Evolutionary conservation across 64 coral and sea anemone species (phyloP).

Genomic region (Trachythela sp.): DNA sequence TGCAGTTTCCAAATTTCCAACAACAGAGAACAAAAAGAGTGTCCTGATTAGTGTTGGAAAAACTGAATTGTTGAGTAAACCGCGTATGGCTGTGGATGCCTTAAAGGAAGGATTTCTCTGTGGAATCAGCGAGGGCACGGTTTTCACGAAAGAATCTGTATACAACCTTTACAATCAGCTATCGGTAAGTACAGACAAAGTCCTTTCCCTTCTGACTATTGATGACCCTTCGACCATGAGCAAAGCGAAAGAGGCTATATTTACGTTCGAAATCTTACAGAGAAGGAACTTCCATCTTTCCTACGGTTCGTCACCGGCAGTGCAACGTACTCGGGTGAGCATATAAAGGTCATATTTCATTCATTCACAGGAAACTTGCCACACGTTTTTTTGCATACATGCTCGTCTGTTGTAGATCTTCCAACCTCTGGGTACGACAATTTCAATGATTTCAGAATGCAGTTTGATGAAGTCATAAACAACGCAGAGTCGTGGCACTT

Average conservation of each 20-base stretch:
- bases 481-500: too few relatives aligned
- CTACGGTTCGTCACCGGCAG: constrained; percentile 29
- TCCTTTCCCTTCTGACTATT: constrained; percentile 26
- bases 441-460: too few relatives aligned
- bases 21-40: not conserved
- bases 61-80: not conserved
- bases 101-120: not conserved
- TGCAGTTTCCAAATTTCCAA: not conserved
- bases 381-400: too few relatives aligned
- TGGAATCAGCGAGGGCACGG: not conserved
- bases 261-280: constrained; percentile 14
- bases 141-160: not conserved
- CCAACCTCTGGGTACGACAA: too few relatives aligned
- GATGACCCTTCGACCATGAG: constrained; percentile 24
- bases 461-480: too few relatives aligned
- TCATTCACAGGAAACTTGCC: constrained; percentile 25
- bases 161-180: constrained; percentile 3
- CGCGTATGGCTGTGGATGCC: not conserved
- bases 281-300: constrained; percentile 10
- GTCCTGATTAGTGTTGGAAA: not conserved
- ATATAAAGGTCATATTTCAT: constrained; percentile 37
- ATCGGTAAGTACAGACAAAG: constrained; percentile 19
- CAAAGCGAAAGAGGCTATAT: constrained; percentile 30
- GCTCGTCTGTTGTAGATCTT: too few relatives aligned
- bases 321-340: not conserved